Evolutionary conservation across 2,797 vertebrate species (phyloP), one percentile per base, ranked within the genome.

Genomic region (Triplophysa yarkandensis): DNA sequence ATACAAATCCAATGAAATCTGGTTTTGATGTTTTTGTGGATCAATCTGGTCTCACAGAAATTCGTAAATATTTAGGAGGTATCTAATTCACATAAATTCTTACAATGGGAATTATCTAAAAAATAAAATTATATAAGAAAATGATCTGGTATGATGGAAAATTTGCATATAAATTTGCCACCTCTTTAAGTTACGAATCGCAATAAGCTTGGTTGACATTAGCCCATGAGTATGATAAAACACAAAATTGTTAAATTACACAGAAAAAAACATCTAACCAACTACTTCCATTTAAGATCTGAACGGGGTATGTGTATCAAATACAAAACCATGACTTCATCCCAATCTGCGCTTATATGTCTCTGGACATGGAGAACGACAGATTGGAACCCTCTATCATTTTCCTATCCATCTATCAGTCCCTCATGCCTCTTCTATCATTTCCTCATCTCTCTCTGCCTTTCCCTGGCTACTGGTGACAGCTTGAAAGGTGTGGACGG

Each of bases 401-500:
- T 71, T 41, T 11, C 16, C 41, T 16, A 71, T 65, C 75, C 61
- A 5, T 77, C 75, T 65, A 77, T 77, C 75, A 54, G 32, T 69
- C 46, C 52, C 66, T 69, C 66, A 70, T 65, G 48, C 39, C 50
- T 70, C 75, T 39, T 65, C 75, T 78, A 77, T 82, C 71, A 50
- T 80, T 80, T 66, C 52, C 76, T 54, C 79, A 74, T 80, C 74
- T 68, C 60, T 80, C 79, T 74, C 55, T 66, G 25, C 54, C 41
- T 58, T 46, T 52, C 78, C 66, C 73, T n/a, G 57, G 66, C 34
- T 2, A 66, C 80, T 81, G 87, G 78, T 82, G 92, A 89, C 80
- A 23, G 79, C 77, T 66, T 82, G 85, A 89, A 87, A 85, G 85
- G 83, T 83, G 78, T 84, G 82, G 86, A 80, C 79, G 80, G 0